Conservation (phyloP, 2,888 invertebrate species). For the Apotomis betuletana region DNA sequence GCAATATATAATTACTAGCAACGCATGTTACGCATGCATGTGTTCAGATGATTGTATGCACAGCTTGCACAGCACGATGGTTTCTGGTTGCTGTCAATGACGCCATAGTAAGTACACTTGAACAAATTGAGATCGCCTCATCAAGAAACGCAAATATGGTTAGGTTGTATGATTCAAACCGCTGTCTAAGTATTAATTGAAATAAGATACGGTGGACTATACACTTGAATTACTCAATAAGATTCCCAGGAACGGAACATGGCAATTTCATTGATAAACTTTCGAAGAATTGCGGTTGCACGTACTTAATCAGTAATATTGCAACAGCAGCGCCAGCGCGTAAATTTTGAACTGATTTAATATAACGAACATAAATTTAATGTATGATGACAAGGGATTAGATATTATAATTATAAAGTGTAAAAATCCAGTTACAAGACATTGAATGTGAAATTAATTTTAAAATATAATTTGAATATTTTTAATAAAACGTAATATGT, state of each 20-base stretch:
- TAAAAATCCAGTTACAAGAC: no score
- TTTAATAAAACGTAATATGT: no score
- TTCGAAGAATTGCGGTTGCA: constrained; percentile 29
- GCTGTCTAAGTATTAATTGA: constrained; percentile 8
- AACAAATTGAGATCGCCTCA: constrained; percentile 12
- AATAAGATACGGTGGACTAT: constrained; percentile 18
- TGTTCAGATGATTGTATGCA: constrained; percentile 15
- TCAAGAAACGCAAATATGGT: neutral
- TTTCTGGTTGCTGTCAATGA: constrained; percentile 7
- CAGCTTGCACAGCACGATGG: neutral
- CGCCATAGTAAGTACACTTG: constrained; percentile 15
- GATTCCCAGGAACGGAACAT: constrained; percentile 22
- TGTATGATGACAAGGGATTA: no score
- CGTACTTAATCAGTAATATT: neutral
- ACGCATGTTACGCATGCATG: constrained; percentile 16
- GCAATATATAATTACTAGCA: constrained; percentile 13
- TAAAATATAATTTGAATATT: no score
- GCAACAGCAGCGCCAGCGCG: neutral
- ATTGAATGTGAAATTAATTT: no score
- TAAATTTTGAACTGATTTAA: no score
- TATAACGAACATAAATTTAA: no score
- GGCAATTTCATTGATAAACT: constrained; percentile 16
- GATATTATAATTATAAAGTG: no score
- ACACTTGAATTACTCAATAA: constrained; percentile 24
- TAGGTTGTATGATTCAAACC: constrained; percentile 2